A percentile compares a stretch with the other conserved stretches of the same genome.
Conservation (phyloP, 1,140 invertebrate species). For the Neelides sp. region DNA sequence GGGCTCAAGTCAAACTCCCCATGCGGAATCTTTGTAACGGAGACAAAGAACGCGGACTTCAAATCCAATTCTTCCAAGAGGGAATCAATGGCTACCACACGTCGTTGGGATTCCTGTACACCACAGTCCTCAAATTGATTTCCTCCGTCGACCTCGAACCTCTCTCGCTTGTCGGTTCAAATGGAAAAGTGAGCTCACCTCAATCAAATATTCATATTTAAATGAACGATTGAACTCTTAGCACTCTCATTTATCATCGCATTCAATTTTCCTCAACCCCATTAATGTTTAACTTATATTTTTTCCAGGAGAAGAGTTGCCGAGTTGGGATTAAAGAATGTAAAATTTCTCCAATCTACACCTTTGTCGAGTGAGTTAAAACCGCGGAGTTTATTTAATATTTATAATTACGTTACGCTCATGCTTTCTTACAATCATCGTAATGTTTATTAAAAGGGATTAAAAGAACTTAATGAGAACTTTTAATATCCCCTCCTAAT, state of each 20-base stretch:
- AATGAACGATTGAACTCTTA: too few species aligned
- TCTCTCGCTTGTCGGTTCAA: conserved; percentile 18
- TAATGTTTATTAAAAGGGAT: too few species aligned
- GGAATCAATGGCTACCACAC: conserved; percentile 26
- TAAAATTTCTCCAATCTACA: conserved; percentile 15
- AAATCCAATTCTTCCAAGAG: conserved; percentile 14
- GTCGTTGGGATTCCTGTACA: conserved; percentile 10
- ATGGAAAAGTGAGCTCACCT: conserved; percentile 17
- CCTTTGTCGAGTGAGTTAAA: conserved; percentile 20
- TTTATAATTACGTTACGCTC: too few species aligned
- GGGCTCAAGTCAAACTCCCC: conserved; percentile 43
- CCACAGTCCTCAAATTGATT: conserved; percentile 17
- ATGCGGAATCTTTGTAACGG: conserved; percentile 39
- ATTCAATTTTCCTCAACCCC: too few species aligned
- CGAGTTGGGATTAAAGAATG: background rate
- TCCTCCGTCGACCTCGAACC: conserved; percentile 10
- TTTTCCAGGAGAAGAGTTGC: background rate
- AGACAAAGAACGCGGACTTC: conserved; percentile 16
- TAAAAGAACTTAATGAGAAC: too few species aligned
- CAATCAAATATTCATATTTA: background rate
- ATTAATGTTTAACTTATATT: too few species aligned
- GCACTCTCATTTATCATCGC: too few species aligned
- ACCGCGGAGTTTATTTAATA: too few species aligned
- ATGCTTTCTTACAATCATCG: too few species aligned
- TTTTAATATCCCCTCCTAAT: too few species aligned